Evolutionary conservation across 2,797 vertebrate species (phyloP), one percentile per base, ranked within the genome.

Genomic region (Sylvia borin): DNA sequence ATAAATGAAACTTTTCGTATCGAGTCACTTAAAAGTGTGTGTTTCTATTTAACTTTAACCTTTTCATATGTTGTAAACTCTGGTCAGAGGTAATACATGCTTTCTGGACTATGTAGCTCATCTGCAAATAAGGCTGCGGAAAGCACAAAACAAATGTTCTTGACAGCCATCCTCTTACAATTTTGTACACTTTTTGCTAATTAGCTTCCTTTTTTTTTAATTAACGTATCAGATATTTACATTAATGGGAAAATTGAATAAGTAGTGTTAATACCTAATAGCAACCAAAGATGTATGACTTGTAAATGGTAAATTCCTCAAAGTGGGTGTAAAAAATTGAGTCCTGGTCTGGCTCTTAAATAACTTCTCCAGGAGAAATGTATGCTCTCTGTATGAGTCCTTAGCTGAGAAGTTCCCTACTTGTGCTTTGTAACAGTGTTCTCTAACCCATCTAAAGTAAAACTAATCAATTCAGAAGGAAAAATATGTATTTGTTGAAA

Each of bases 111-210:
- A 11, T 43, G 72, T 48, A 91, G 51, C 21, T 8, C 29, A 32
- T 94, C 70, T 96, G 82, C 84, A 87, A 95, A 94, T 93, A 54
- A 89, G 47, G 42, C 91, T 90, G 21, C 54, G 36, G 54, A 94
- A 95, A 85, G 64, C 51, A 61, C 17, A 61, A 45, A 81, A n/a
- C 81, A 65, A 74, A 62, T 77, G 16, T 32, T 84, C 54, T 14
- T 71, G 51, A 32, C 24, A 79, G 15, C 42, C 24, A 10, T 79
- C 16, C 15, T 66, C 31, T 43, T 51, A 67, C 7, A 2, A 24
- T 58, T 88, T 62, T 50, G 29, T 60, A 65, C 32, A 53, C n/a
- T 66, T 74, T 83, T 70, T 78, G 47, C 54, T 90, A 53, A 48
- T 76, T 68, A 65, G 22, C 13, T 67, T 86, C 38, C 40, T 57